Conservation (phyloP, 2,888 invertebrate genomes). For the Polymixis lichenea region DNA sequence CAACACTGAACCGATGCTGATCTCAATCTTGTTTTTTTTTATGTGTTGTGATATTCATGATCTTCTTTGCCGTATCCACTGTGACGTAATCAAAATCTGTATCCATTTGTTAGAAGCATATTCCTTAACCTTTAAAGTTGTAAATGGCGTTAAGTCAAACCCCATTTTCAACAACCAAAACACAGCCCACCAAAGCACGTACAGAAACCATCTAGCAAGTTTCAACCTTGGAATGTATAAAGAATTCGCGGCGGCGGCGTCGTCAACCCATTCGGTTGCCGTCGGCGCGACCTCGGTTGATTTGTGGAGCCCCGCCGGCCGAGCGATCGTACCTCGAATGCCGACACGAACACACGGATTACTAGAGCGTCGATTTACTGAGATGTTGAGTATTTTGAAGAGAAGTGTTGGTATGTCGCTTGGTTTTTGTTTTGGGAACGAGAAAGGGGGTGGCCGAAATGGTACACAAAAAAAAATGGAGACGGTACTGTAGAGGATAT, state of each 20-base stretch:
- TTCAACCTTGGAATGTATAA: slow-evolving; percentile 69
- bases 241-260: slow-evolving; percentile 68
- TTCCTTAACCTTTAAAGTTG: too few relatives aligned
- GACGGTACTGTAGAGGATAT: not conserved
- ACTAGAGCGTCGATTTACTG: slow-evolving; percentile 55
- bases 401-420: slow-evolving; percentile 19
- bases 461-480: not conserved
- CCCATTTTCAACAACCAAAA: slow-evolving; percentile 25
- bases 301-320: slow-evolving; percentile 74
- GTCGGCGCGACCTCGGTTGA: slow-evolving; percentile 71
- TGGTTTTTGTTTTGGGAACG: slow-evolving; percentile 11
- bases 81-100: too few relatives aligned
- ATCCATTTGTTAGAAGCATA: too few relatives aligned
- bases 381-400: slow-evolving; percentile 46
- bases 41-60: too few relatives aligned
- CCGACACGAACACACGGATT: slow-evolving; percentile 71
- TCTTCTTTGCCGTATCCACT: too few relatives aligned
- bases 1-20: too few relatives aligned
- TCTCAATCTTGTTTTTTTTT: too few relatives aligned
- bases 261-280: slow-evolving; percentile 64
- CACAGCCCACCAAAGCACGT: slow-evolving; percentile 65
- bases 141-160: too few relatives aligned
- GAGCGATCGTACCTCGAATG: slow-evolving; percentile 68
- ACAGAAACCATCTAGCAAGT: slow-evolving; percentile 71
- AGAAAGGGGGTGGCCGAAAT: not conserved